These are phyloP conservation scores for Pao palembangensis DNA, from an alignment of 2,113 vertebrate genomes.

Conservation along the genomic window DNA sequence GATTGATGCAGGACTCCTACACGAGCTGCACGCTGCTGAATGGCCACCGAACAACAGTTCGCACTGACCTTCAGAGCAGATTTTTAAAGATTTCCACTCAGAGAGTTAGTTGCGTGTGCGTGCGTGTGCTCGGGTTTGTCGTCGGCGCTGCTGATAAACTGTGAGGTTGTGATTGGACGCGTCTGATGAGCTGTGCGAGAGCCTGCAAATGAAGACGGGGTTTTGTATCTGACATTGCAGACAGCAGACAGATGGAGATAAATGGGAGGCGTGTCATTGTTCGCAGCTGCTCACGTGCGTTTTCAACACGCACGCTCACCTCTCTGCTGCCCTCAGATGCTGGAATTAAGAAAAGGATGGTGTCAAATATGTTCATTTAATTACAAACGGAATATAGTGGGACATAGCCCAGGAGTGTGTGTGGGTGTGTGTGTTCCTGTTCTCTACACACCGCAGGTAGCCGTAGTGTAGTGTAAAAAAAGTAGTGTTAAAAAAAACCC, in stretches of 20 bases:
- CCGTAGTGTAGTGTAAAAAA: too few relatives aligned
- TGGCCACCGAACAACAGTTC: background rate
- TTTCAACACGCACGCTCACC: conserved; percentile 3
- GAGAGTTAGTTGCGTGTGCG: background rate
- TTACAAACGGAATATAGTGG: conserved; percentile 11
- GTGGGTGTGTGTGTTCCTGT: conserved; percentile 1
- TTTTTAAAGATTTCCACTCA: conserved; percentile 29
- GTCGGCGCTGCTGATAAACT: conserved; percentile 60
- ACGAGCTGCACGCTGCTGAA: too few relatives aligned
- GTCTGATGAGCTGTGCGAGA: conserved; percentile 48
- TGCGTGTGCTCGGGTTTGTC: conserved; percentile 29
- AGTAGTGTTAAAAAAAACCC: conserved; percentile 19
- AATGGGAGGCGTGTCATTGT: conserved; percentile 50
- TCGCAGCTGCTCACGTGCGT: conserved; percentile 5
- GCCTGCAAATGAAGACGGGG: conserved; percentile 47
- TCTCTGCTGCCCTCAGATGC: too few relatives aligned
- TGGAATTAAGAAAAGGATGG: too few relatives aligned
- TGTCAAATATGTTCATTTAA: too few relatives aligned
- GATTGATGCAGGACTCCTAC: conserved; percentile 1
- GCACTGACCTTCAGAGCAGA: conserved; percentile 4
- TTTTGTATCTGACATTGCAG: conserved; percentile 31
- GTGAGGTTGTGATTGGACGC: conserved; percentile 45
- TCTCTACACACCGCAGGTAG: conserved; percentile 1
- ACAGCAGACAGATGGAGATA: conserved; percentile 55
- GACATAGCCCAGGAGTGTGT: background rate